Evolutionary conservation across 2,888 invertebrate genomes (phyloP), one percentile per base, ranked within the genome.

Genomic region (Parelbella ahira): DNA sequence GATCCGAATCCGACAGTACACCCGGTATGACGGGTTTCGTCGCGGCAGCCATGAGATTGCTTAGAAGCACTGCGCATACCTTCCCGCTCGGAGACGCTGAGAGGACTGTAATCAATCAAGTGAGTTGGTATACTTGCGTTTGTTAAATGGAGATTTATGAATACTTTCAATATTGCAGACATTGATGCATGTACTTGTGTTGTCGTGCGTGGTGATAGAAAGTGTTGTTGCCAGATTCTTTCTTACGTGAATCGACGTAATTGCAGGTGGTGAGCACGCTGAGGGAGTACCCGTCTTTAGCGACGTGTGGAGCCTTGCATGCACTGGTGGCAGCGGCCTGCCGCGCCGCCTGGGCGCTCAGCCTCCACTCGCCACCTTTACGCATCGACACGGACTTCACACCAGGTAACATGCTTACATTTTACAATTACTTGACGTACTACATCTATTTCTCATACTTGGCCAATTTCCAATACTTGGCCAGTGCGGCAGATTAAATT

Each of bases 261-360:
- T n/a, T n/a, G n/a, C 91, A 95, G 88, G 92, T 98, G 50, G 92
- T 96, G 76, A 93, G 93, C 52, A 97, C 97, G 0, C 89, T 98
- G 8, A 96, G 95, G 65, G 98, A 98, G 86, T 98, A 97, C 81
- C 96, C 97, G 18, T 94, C 96, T 70, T 88, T 98, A 60, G 93
- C 93, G 53, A 83, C 90, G 0, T 97, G 96, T 68, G 89, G 89
- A 0, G 92, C 94, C 13, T 89, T 98, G 42, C 90, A 92, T 59
- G 91, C 92, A 55, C 96, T 96, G 71, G 93, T 96, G 37, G 89
- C 92, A 15, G 93, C 94, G 23, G 93, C 95, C 47, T 95, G 96
- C 24, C 90, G 94, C 45, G 89, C 96, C n/a, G 94, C 96, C 2
- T 98, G 97, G 97, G 91, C 91, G 48, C 86, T 97, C 63, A 91